Base-by-base conservation (phyloP, 2,113 vertebrate species). In the Epinephelus moara region DNA sequence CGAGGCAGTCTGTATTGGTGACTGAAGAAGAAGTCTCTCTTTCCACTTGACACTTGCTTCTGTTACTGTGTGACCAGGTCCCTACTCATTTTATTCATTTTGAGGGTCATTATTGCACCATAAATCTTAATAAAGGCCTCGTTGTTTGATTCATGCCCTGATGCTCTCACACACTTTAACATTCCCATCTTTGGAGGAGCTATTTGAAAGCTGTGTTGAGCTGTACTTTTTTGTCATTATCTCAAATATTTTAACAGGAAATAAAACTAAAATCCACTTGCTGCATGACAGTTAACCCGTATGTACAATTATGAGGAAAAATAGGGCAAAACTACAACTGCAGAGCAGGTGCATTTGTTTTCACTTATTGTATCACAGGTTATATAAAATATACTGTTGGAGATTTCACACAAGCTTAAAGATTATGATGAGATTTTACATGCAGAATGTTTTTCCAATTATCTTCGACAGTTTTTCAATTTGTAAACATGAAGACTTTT, bases 31-130 rank as follows among this genome's bases (percentile, higher is more conserved):
- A 63, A 25, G 52, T 33, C 49, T 70, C 37, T 73, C 69, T 73
- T 57, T 75, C 56, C 18, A 1, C 42, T 69, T 47, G 62, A 62
- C 56, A 75, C 27, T 60, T 70, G 4, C 27, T 27, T 63, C 57
- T 37, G 37, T 57, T 52, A 33, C 3, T 69, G 27, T 69, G 25
- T 52, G 27, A 49, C 37, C 45, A 55, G 3, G 47, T 80, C 61
- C 27, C 52, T 25, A 8, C 73, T 59, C n/a, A 25, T n/a, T 59
- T 42, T 68, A 59, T 45, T n/a, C n/a, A n/a, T n/a, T n/a, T 49
- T 57, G 45, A 73, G 76, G 42, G 15, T 77, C 62, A 72, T 75
- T 75, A 67, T 75, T 81, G 67, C 82, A 55, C 59, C 37, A 88
- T 82, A 33, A 8, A 75, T 85, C 78, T 81, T 49, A 57, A 81